Conservation (phyloP, 2,113 vertebrate species). For the Gallinago undulata region DNA sequence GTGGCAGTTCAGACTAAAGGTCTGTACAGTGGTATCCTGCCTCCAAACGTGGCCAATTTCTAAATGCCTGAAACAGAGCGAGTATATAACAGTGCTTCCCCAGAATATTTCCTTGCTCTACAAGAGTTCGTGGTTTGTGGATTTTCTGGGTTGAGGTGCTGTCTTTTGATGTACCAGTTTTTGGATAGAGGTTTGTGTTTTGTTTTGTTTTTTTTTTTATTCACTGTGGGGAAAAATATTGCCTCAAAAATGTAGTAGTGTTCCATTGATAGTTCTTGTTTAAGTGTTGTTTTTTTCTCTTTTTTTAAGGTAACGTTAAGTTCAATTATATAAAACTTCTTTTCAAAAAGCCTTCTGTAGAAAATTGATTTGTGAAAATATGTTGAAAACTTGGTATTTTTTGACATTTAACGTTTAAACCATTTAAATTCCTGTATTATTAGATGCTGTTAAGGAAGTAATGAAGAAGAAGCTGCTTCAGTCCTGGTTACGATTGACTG, state of each 20-base stretch:
- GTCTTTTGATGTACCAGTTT: neutral
- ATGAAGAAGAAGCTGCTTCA: slow-evolving; percentile 82
- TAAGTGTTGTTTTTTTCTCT: neutral
- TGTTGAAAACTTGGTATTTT: neutral
- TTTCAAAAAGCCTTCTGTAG: neutral
- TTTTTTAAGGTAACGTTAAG: neutral
- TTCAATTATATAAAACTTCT: neutral
- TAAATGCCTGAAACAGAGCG: neutral
- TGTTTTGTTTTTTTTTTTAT: neutral
- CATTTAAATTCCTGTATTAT: neutral
- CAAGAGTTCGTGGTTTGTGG: neutral
- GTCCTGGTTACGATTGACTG: slow-evolving; percentile 83
- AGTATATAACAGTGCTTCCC: neutral
- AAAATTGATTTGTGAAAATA: neutral
- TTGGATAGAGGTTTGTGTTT: neutral
- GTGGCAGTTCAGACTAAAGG: neutral
- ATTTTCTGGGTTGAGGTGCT: neutral
- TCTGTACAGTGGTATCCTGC: neutral
- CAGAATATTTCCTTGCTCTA: neutral
- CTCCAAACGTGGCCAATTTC: neutral
- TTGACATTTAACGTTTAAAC: neutral
- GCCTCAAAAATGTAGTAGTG: neutral
- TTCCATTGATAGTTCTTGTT: neutral
- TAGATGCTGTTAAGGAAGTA: slow-evolving; percentile 86
- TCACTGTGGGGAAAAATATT: neutral